Percentiles rank a stretch among this genome's conserved stretches.
These are phyloP conservation scores for Rana temporaria DNA, from an alignment of 2,113 vertebrate genomes.

Conservation along the genomic window DNA sequence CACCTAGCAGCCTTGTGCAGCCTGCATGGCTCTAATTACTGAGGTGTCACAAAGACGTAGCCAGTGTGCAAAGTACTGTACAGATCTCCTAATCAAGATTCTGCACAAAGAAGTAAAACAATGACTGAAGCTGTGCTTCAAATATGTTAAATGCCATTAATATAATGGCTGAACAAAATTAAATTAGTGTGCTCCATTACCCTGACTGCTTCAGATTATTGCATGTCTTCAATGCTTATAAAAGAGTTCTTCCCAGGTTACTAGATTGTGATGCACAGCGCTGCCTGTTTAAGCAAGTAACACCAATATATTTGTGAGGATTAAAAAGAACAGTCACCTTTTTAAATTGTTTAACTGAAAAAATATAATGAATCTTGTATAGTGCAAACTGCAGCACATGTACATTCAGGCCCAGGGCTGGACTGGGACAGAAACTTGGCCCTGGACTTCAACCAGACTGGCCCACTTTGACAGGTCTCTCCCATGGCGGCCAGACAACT, in stretches of 20 bases:
- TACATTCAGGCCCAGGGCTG: too few species aligned
- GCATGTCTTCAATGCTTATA: neutral
- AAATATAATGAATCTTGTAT: too few species aligned
- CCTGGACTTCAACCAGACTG: too few species aligned
- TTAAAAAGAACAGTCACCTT: too few species aligned
- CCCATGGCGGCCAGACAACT: too few species aligned
- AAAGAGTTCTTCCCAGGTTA: neutral
- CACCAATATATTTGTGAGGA: too few species aligned
- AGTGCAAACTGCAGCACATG: too few species aligned
- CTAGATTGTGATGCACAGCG: neutral
- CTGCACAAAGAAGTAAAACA: neutral
- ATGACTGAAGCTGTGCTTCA: neutral
- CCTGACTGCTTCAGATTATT: neutral
- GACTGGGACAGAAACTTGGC: too few species aligned
- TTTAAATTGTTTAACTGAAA: too few species aligned
- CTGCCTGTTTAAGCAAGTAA: too few species aligned
- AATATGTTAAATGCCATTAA: neutral
- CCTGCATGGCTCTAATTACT: neutral
- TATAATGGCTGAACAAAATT: neutral
- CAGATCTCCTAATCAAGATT: neutral
- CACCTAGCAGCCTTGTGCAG: neutral
- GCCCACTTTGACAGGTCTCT: too few species aligned
- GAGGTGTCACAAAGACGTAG: neutral
- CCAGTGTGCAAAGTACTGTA: neutral
- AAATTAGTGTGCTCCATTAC: neutral